Base-by-base conservation (phyloP, 2,888 invertebrate species). In the Mythimna pallens region DNA sequence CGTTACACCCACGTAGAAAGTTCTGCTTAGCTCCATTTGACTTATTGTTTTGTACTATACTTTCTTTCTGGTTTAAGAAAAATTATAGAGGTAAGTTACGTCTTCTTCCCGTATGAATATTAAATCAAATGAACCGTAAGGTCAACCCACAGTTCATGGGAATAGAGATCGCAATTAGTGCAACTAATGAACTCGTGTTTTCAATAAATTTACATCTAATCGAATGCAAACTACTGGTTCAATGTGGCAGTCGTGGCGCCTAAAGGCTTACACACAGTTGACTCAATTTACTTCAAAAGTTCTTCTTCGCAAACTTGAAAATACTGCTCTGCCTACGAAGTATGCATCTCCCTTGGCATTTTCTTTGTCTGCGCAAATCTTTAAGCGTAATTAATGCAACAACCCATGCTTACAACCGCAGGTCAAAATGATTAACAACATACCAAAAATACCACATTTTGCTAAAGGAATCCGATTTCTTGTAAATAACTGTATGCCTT, bases 401-500 rank as follows among this genome's bases (percentile, higher is more conserved):
- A 65, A 80, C 50, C 63, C 50, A 67, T 25, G 54, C 8, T 69
- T 30, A 43, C 14, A 76, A 52, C 66, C 66, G 36, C 65, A 70
- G 43, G 52, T 70, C 62, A 65, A 47, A 74, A 83, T 77, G 65
- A 84, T 80, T 76, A 79, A 78, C 78, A 65, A 22, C 63, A 83
- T 69, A 64, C 74, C 70, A 69, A 76, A 78, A 79, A 74, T 80
- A 68, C 65, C 62, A 68, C 65, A 34, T 72, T 75, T 70, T 65
- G 68, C 63, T 68, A 76, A 86, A 85, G 59, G 72, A 78, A 81
- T 86, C 71, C 70, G 64, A 80, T 84, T 80, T 82, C 79, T 79
- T 80, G 72, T 81, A 81, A 81, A 84, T 85, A 80, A 68, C 71
- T 75, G 61, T 73, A 70, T 76, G 57, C 87, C 88, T 84, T 87